Conservation (phyloP, 2,888 invertebrate species). For the Lithosia quadra region DNA sequence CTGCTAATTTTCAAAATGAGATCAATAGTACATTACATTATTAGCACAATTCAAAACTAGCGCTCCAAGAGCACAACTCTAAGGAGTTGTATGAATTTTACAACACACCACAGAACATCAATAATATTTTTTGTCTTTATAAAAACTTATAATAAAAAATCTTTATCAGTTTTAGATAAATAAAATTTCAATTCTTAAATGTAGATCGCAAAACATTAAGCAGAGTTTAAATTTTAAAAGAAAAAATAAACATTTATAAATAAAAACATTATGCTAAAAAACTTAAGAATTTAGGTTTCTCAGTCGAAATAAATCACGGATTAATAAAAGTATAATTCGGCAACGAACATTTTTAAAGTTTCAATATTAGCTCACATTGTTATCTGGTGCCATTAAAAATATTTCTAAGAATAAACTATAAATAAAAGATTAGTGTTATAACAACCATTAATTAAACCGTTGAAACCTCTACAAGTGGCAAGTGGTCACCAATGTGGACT, state of each 20-base stretch:
- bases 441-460: conserved; percentile 30
- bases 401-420: conserved; percentile 46
- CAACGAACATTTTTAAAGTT: conserved; percentile 48
- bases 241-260: conserved; percentile 39
- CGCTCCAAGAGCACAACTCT: conserved; percentile 68
- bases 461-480: conserved; percentile 42
- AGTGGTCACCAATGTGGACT: conserved; percentile 44
- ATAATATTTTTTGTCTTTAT: conserved; percentile 56
- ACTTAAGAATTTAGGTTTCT: conserved; percentile 50
- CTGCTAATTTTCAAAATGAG: conserved; percentile 68
- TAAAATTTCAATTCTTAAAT: conserved; percentile 45
- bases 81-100: conserved; percentile 53
- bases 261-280: conserved; percentile 42
- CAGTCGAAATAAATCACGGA: conserved; percentile 54
- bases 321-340: conserved; percentile 40
- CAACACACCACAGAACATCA: conserved; percentile 61
- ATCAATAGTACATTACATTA: conserved; percentile 68
- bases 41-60: conserved; percentile 58
- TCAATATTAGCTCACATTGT: conserved; percentile 49
- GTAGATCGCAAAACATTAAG: conserved; percentile 35
- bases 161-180: conserved; percentile 46
- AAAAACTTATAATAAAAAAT: conserved; percentile 57
- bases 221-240: conserved; percentile 40
- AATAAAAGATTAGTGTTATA: conserved; percentile 45
- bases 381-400: conserved; percentile 58